Evolutionary conservation across 2,113 vertebrate genomes (phyloP).

Genomic region (Bagarius yarrelli): DNA sequence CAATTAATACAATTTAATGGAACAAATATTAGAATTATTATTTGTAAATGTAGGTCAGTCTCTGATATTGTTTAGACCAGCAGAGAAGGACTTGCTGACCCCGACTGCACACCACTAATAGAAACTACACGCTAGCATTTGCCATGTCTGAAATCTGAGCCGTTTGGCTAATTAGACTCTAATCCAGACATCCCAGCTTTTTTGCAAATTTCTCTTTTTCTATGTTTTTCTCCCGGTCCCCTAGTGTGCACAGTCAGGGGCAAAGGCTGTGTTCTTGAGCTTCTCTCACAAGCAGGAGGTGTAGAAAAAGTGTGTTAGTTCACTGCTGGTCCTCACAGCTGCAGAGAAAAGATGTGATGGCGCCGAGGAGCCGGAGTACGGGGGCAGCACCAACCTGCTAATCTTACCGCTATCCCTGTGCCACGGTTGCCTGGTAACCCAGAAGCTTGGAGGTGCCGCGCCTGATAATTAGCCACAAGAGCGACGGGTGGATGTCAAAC

Average conservation of each 20-base stretch:
- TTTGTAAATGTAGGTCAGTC: no score
- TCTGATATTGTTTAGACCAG: no score
- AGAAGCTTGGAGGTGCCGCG: constrained; percentile 50
- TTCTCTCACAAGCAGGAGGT: background rate
- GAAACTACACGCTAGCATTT: no score
- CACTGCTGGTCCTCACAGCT: constrained; percentile 50
- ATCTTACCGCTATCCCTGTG: constrained; percentile 46
- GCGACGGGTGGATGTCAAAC: constrained; percentile 21
- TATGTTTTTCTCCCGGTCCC: background rate
- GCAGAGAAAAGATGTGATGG: constrained; percentile 31
- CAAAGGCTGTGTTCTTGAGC: background rate
- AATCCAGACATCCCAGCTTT: background rate
- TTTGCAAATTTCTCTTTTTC: background rate
- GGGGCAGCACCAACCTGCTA: constrained; percentile 39
- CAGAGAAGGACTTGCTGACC: no score
- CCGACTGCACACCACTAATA: no score
- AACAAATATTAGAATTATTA: no score
- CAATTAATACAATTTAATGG: no score
- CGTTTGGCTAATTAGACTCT: background rate
- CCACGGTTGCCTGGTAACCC: constrained; percentile 56
- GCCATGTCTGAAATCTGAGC: background rate
- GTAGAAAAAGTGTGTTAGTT: constrained; percentile 25
- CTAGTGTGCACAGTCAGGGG: background rate
- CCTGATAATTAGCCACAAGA: constrained; percentile 56
- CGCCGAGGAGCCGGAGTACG: constrained; percentile 30